phyloP scores from a whole-genome alignment of 2,888 invertebrate genomes.

The Ormyrus thymus region DNA sequence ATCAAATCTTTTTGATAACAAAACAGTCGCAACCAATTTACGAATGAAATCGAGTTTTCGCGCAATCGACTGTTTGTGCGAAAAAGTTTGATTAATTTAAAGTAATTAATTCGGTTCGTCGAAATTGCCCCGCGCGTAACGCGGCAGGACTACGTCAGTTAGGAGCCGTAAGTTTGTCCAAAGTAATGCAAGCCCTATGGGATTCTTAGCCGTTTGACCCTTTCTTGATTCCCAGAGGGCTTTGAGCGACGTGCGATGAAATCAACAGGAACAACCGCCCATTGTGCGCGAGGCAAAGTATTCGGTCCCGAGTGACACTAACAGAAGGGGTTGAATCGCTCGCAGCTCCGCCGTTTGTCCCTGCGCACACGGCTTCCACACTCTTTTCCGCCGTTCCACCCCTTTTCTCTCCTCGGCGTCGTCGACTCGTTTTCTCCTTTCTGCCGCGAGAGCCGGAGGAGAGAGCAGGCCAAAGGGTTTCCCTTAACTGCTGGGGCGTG shows the following conservation, averaged over 20 bases:
- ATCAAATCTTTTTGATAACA: too few species aligned
- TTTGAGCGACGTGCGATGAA: slow-evolving; percentile 71
- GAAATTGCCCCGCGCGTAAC: slow-evolving; percentile 44
- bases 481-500: slow-evolving; percentile 62
- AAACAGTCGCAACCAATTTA: too few species aligned
- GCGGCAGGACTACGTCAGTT: slow-evolving; percentile 52
- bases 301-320: slow-evolving; percentile 71
- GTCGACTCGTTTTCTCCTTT: slow-evolving; percentile 22
- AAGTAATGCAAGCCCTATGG: slow-evolving; percentile 64
- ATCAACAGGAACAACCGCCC: slow-evolving; percentile 73
- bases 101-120: slow-evolving; percentile 43
- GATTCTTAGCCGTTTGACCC: slow-evolving; percentile 70
- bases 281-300: slow-evolving; percentile 65
- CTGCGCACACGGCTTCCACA: slow-evolving; percentile 5
- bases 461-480: slow-evolving; percentile 61
- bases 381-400: slow-evolving; percentile 45
- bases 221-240: slow-evolving; percentile 66
- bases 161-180: slow-evolving; percentile 57
- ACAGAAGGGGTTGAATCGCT: slow-evolving; percentile 71
- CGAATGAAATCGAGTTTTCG: too few species aligned
- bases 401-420: slow-evolving; percentile 2
- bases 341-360: slow-evolving; percentile 55
- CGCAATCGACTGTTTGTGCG: too few species aligned
- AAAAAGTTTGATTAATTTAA: slow-evolving; percentile 15
- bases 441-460: slow-evolving; percentile 43